Evolutionary conservation across 2,113 vertebrate species (phyloP), one percentile per base, ranked within the genome.

Genomic region (Xyliphius kryptos): DNA sequence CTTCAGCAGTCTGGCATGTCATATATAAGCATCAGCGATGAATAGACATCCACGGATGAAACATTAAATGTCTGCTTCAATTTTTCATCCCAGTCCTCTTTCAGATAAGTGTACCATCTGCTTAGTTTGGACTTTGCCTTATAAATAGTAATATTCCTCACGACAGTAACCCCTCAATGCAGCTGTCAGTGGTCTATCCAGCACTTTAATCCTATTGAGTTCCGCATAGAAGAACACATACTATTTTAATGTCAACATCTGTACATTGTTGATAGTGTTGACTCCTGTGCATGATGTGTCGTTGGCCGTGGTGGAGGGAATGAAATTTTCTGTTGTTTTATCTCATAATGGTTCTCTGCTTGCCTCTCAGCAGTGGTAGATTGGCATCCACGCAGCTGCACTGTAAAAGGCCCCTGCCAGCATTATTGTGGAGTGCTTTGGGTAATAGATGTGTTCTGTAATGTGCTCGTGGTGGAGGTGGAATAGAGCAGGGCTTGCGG

Each of bases 401-500:
- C 59, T 50, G 56, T 56, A 68, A 65, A 63, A 61, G 66, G 44
- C 61, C 26, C 26, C 49, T 60, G 20, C 51, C 56, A 61, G 43
- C 44, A 52, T 54, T 68, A 61, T 64, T 55, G 63, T 64, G 50
- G 51, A 73, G 66, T 68, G 66, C 61, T 67, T 52, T 64, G 57
- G 56, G 66, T 65, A 68, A 86, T 85, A 84, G 80, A 85, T 85
- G 80, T 78, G 70, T 68, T 75, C 68, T 64, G 74, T 81, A 81
- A 83, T 83, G 73, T 70, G 71, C 74, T 72, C 76, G 49, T 49
- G 56, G 56, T 69, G 61, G 52, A 65, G 53, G 44, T 12, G 55
- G 54, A 55, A 57, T 26, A 61, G 40, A 56, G 66, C 3, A 52
- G 41, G 48, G 21, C 61, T 47, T 51, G 46, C 44, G 70, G 73